Base-by-base conservation (phyloP, 1,140 invertebrate species). In the Drosophila chauvacae region DNA sequence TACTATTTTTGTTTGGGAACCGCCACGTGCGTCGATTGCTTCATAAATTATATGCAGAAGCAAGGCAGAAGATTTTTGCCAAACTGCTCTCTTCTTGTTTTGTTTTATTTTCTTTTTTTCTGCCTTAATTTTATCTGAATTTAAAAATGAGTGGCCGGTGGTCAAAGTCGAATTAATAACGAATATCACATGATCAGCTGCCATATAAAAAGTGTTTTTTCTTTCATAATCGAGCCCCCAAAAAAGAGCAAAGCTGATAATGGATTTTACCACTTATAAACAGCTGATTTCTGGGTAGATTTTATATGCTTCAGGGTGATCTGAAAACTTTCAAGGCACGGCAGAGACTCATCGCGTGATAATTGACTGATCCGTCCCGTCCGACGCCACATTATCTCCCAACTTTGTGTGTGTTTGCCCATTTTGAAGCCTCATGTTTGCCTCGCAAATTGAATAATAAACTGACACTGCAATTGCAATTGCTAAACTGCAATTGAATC, bases 131-230 rank as follows among this genome's bases (percentile, higher is more conserved):
- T 83, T 86, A 86, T 86, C 82, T 79, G 68, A 77, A 73, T 71
- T 74, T 86, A 70, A 76, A 80, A 77, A 26, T 64, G 35, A 56
- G 51, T 59, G 63, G 37, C 45, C 45, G 35, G 28, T 72, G 83
- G 58, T 77, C 83, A 86, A 88, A 86, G 84, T 86, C 76, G 64
- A 78, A 86, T 75, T 80, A 84, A 82, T 62, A 75, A 48, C 70
- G 70, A 81, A 60, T 58, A 87, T 86, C 83, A 87, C 84, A 88
- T 87, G 84, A 87, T 86, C 80, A 45, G 57, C 16, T 45, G 45
- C 30, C 28, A 44, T 60, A 61, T 18, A 53, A 63, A 63, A 69
- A 26, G 39, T 44, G 39, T 50, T 33, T 71, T 71, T 45, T 59
- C 63, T 50, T 51, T 71, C 50, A 39, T 42, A 83, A 82, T 47